phyloP scores from a whole-genome alignment of 2,888 invertebrate genomes.

The Eucera pruinosa region DNA sequence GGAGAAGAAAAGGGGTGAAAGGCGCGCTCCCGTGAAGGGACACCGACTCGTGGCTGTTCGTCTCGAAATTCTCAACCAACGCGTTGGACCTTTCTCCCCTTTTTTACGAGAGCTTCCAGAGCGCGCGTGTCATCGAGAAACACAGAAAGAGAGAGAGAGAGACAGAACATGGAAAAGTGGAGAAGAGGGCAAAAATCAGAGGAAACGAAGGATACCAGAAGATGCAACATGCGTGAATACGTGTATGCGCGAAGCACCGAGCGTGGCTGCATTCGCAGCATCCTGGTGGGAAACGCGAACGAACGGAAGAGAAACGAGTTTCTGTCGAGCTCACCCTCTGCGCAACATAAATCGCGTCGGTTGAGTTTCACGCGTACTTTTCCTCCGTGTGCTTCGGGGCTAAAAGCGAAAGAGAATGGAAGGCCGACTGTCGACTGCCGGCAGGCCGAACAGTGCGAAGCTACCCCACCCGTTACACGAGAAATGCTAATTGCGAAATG shows the following conservation, averaged over 20 bases:
- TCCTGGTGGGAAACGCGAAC: constrained; percentile 34
- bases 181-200: neutral
- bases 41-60: constrained; percentile 19
- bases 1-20: neutral
- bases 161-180: too few species aligned
- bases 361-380: constrained; percentile 61
- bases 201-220: constrained; percentile 3
- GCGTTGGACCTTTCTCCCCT: neutral
- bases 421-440: neutral
- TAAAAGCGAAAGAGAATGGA: constrained; percentile 26
- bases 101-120: neutral
- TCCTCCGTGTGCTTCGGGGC: constrained; percentile 48
- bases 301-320: constrained; percentile 67
- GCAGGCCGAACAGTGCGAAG: constrained; percentile 7
- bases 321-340: constrained; percentile 47
- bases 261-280: constrained; percentile 4
- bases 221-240: constrained; percentile 53
- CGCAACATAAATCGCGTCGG: constrained; percentile 58
- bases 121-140: neutral
- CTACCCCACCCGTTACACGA: constrained; percentile 26
- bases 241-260: constrained; percentile 17
- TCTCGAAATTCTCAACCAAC: neutral
- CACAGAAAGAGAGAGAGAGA: neutral
- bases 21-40: constrained; percentile 1
- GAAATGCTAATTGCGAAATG: constrained; percentile 75